Evolutionary conservation across 2,888 invertebrate species (phyloP).

Genomic region (Sipha maydis): DNA sequence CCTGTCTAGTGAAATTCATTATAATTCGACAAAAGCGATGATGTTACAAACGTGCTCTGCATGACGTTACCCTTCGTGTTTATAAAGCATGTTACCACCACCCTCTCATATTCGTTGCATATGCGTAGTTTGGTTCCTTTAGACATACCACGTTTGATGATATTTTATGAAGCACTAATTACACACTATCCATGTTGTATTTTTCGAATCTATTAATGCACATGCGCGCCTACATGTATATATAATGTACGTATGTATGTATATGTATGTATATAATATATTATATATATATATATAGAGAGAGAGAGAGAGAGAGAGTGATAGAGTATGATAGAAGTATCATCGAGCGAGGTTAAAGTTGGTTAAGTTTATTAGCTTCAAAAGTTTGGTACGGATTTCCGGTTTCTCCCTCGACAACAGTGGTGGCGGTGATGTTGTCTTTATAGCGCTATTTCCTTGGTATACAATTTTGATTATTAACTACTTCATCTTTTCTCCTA

Average conservation of each 20-base stretch:
- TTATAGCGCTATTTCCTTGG: slow-evolving; percentile 33
- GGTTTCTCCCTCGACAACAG: slow-evolving; percentile 19
- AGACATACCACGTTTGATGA: not conserved
- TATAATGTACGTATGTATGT: not conserved
- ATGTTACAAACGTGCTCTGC: not conserved
- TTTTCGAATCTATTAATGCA: not conserved
- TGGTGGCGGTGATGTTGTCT: slow-evolving; percentile 7
- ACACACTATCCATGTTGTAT: not conserved
- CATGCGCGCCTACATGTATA: not conserved
- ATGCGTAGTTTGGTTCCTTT: not conserved
- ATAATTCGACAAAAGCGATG: not conserved
- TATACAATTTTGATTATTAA: slow-evolving; percentile 52
- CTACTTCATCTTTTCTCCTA: not conserved
- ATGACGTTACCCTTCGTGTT: not conserved
- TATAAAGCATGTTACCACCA: not conserved
- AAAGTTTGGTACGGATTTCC: slow-evolving; percentile 55
- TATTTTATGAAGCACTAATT: not conserved
- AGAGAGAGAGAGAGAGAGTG: no score
- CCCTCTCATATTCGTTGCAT: not conserved
- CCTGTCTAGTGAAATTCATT: not conserved
- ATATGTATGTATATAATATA: not conserved
- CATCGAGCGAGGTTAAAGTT: slow-evolving; percentile 29
- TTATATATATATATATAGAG: slow-evolving; percentile 2
- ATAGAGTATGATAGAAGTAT: not conserved
- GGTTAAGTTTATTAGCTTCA: slow-evolving; percentile 48